Conservation (phyloP, 1,140 invertebrate genomes). For the Macrobrachium nipponense region DNA sequence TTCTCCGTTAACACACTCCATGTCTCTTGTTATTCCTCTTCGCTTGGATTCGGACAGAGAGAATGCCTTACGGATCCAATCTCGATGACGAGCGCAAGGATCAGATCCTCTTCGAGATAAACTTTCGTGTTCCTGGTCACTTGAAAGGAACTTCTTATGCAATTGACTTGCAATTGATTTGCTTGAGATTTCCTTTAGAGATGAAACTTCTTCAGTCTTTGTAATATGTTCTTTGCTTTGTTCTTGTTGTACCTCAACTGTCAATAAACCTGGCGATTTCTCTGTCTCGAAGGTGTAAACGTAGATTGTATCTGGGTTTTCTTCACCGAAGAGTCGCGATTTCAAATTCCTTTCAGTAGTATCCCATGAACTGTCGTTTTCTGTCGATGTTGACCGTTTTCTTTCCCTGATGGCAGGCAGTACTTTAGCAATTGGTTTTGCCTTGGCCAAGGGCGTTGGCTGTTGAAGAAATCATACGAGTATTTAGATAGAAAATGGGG, state of each 20-base stretch:
- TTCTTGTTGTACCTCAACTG: no score
- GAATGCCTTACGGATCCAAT: neutral
- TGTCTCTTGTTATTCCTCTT: neutral
- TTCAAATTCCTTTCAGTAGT: no score
- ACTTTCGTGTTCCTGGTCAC: neutral
- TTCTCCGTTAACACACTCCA: neutral
- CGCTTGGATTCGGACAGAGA: no score
- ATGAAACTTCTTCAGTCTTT: no score
- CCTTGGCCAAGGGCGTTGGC: neutral
- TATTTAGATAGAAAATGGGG: neutral
- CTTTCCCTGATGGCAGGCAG: neutral
- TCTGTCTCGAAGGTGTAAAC: no score
- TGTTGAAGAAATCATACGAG: neutral
- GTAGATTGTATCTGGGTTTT: no score
- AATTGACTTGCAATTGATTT: no score
- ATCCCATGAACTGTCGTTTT: neutral
- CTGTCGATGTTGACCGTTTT: neutral
- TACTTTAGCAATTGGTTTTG: constrained; percentile 41
- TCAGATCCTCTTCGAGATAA: neutral
- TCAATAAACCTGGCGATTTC: no score
- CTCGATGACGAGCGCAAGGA: constrained; percentile 25
- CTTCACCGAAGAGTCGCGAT: no score
- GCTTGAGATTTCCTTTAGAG: neutral
- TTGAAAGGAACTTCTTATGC: no score
- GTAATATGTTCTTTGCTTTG: no score